These are phyloP conservation scores for Rhodinocichla rosea DNA, from an alignment of 2,113 vertebrate genomes.

Conservation along the genomic window DNA sequence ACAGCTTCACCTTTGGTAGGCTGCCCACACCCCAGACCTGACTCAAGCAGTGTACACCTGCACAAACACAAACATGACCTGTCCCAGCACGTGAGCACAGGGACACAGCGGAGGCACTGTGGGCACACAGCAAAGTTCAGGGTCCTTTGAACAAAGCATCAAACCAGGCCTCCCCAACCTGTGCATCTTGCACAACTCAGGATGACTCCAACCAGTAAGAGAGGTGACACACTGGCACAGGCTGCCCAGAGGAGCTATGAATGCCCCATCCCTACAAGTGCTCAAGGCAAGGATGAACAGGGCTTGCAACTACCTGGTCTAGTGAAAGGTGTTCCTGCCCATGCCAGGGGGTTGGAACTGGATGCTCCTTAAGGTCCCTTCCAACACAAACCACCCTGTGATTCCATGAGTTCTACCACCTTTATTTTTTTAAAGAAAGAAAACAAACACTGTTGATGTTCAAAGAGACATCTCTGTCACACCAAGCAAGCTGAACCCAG, in stretches of 20 bases:
- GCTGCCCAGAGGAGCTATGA: background rate
- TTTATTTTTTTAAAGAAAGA: background rate
- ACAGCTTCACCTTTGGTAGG: background rate
- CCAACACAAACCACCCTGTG: background rate
- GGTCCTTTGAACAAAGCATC: background rate
- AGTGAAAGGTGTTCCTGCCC: background rate
- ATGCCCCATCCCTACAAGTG: background rate
- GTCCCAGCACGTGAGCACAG: background rate
- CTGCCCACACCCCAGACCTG: background rate
- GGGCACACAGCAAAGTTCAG: background rate
- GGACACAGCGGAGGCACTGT: background rate
- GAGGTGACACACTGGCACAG: background rate
- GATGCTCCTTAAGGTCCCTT: background rate
- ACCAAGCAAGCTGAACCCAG: accelerated
- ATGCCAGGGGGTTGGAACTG: background rate
- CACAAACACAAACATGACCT: background rate
- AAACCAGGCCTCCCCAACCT: background rate
- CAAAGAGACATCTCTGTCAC: background rate
- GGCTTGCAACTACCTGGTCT: background rate
- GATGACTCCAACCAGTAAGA: background rate
- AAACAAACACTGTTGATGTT: background rate
- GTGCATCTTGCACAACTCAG: no score
- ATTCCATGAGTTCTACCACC: background rate
- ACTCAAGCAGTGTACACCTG: accelerated
- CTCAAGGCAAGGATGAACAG: background rate